Evolutionary conservation across 2,797 vertebrate genomes (phyloP), one percentile per base, ranked within the genome.

Genomic region (Xenops minutus): DNA sequence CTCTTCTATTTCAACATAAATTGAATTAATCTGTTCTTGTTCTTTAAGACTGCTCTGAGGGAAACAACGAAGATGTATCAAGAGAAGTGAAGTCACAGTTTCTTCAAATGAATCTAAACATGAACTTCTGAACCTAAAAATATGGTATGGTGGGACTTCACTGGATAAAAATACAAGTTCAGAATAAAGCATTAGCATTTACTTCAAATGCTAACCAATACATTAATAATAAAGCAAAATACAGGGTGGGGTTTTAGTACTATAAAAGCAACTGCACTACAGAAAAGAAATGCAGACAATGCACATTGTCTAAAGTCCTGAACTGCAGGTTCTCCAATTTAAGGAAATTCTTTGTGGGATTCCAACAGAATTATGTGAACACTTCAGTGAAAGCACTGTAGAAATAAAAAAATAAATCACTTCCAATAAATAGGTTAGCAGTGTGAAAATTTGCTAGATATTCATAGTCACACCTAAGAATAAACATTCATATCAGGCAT

Each of bases 1-100:
- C 58, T 91, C 82, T 94, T 95, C 79, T 85, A 89, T 77, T 93
- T 85, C 85, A 69, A 75, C 39, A 80, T 26, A 92, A 88, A 93
- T 75, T 83, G 55, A 86, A 97, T 96, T 94, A 75, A 91, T 79
- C 63, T 87, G 63, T 46, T 85, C 81, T 80, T 82, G 64, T 55
- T 79, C 83, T 76, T 92, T 62, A 91, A 93, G 66, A 76, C 22
- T 72, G 83, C 74, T 92, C 93, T 49, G 71, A 91, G 48, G 71
- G 93, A 89, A 88, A 88, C 32, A 48, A 92, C 54, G 39, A 68
- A 9, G 63, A 86, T 27, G 51, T 12, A 94, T 36, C 69, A 85
- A 92, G 69, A 95, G 41, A 84, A 95, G 72, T 41, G 49, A 78
- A 93, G 79, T 52, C 59, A 91, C 2, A 0, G 29, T 62, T 74